Percentiles rank a stretch among this genome's conserved stretches.
Evolutionary conservation across 2,113 vertebrate genomes (phyloP).

Genomic region (Myotis davidii): DNA sequence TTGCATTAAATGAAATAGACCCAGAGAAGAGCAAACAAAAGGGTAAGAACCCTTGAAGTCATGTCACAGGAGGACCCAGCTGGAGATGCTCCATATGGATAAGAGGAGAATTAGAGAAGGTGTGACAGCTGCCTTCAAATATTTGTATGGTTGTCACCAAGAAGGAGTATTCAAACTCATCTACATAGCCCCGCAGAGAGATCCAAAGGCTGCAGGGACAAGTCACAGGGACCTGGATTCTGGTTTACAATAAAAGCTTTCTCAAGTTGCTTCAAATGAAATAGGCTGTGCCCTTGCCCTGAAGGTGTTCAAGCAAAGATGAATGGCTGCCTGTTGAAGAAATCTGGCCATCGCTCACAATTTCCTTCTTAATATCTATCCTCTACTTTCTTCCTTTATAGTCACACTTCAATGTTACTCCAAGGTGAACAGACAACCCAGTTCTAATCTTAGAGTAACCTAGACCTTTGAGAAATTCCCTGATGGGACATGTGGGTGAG

Average conservation of each 20-base stretch:
- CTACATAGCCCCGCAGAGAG: background rate
- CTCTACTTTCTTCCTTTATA: background rate
- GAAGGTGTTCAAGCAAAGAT: background rate
- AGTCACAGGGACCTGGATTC: background rate
- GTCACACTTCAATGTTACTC: background rate
- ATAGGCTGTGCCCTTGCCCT: background rate
- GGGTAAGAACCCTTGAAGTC: background rate
- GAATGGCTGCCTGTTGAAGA: background rate
- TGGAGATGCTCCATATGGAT: background rate
- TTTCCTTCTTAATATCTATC: background rate
- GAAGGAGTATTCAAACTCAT: background rate
- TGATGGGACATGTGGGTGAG: background rate
- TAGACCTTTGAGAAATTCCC: background rate
- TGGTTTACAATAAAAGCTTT: slow-evolving; percentile 9
- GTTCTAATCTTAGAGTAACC: background rate
- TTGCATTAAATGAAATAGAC: background rate
- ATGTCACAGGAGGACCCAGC: background rate
- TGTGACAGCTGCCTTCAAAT: background rate
- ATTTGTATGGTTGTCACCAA: background rate
- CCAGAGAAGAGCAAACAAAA: background rate
- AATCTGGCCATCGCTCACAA: background rate
- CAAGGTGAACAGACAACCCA: background rate
- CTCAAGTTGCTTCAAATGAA: background rate
- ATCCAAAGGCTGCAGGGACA: background rate
- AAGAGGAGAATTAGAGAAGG: background rate